phyloP scores from a whole-genome alignment of 2,797 vertebrate species.

The Sandelia bainsii region DNA sequence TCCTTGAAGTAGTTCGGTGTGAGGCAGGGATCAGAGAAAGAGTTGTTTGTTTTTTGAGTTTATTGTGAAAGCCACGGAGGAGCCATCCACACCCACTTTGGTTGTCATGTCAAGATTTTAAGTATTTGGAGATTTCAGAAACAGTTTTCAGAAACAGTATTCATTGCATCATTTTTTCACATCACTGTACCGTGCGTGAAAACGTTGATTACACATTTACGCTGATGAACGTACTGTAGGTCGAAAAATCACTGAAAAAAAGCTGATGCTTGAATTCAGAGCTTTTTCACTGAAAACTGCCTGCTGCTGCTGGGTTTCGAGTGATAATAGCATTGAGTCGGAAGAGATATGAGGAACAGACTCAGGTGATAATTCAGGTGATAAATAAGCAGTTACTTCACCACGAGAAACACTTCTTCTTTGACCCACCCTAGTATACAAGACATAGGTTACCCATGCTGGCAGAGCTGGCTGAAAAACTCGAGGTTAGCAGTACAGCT shows the following conservation, averaged over 20 bases:
- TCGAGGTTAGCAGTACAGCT: too few relatives aligned
- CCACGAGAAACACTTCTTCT: not conserved
- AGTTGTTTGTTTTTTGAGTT: constrained; percentile 14
- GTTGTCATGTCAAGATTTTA: constrained; percentile 9
- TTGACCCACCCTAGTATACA: too few relatives aligned
- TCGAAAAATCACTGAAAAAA: too few relatives aligned
- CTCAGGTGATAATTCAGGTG: not conserved
- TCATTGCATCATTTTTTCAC: not conserved
- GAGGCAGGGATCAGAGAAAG: not conserved
- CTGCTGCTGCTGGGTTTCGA: too few relatives aligned
- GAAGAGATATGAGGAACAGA: not conserved
- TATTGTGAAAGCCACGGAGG: not conserved
- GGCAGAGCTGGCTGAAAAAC: too few relatives aligned
- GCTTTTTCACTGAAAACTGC: not conserved
- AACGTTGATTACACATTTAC: too few relatives aligned
- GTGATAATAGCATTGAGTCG: not conserved
- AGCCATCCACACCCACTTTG: constrained; percentile 31
- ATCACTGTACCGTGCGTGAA: not conserved
- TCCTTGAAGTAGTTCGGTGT: not conserved
- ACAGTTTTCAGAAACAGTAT: not conserved
- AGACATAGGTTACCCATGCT: too few relatives aligned
- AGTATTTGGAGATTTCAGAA: not conserved
- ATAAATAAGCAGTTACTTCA: too few relatives aligned
- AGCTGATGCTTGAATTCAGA: not conserved
- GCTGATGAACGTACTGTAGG: too few relatives aligned